phyloP scores from a whole-genome alignment of 1,140 invertebrate species.

The Xylocopa sonorina region DNA sequence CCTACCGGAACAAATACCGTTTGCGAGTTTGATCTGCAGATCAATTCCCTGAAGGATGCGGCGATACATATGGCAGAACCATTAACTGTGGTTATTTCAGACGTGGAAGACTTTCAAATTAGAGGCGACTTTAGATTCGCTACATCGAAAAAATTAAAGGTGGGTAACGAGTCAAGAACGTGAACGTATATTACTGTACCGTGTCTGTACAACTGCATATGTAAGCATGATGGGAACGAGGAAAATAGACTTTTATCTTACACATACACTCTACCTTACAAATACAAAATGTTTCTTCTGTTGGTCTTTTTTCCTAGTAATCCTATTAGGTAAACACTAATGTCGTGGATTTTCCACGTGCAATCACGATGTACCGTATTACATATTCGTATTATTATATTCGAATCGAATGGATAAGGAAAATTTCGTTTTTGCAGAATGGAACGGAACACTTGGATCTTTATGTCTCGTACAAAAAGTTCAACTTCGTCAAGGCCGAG shows the following conservation, averaged over 20 bases:
- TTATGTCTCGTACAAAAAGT: conserved; percentile 89
- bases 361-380: no score
- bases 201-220: no score
- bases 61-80: neutral
- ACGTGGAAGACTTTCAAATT: conserved; percentile 91
- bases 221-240: no score
- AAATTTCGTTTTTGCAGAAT: conserved; percentile 26
- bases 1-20: conserved; percentile 85
- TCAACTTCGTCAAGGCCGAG: conserved; percentile 86
- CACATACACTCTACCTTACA: no score
- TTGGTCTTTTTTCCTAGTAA: no score
- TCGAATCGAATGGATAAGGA: neutral
- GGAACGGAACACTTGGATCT: conserved; percentile 84
- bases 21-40: conserved; percentile 78
- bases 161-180: neutral
- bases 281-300: no score
- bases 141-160: conserved; percentile 81
- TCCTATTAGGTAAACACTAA: no score
- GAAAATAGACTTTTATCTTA: neutral
- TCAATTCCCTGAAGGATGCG: neutral
- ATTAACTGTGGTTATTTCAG: conserved; percentile 61
- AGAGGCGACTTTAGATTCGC: conserved; percentile 93
- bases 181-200: no score
- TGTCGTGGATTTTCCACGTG: no score
- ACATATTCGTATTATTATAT: no score